Evolutionary conservation across 2,113 vertebrate genomes (phyloP), one percentile per base, ranked within the genome.

Genomic region (Hippocampus guttulatus): DNA sequence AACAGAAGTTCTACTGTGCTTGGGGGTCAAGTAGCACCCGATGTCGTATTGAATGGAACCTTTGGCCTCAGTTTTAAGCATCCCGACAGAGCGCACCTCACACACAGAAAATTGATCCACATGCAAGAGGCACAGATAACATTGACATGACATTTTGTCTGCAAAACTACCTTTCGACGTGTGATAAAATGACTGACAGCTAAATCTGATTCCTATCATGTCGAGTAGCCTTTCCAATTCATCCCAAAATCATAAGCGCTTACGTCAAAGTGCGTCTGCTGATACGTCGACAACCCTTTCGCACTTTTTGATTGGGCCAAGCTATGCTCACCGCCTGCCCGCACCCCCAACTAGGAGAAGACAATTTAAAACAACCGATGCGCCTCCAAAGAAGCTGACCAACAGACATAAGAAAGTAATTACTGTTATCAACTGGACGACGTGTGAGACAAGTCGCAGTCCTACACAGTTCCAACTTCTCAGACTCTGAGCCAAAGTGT

Each of bases 321-420:
- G 77, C 33, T n/a, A n/a, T n/a, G n/a, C n/a, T n/a, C n/a, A n/a
- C n/a, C n/a, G n/a, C n/a, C n/a, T n/a, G n/a, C n/a, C n/a, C n/a
- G n/a, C 67, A 15, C 27, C 23, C 71, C 21, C 21, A 14, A 38
- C 41, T 6, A 67, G 75, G 57, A 51, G 27, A 72, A 67, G 81
- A 67, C 62, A 27, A 68, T 73, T 82, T 75, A 75, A 75, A 81
- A 47, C 57, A 74, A 75, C 58, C 40, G 41, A 68, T 27, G 45
- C 45, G 54, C 54, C 61, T 49, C 30, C 52, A 5, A 60, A 72
- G 72, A 73, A 67, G 70, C 70, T 49, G 40, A 57, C 69, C 82
- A 75, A 71, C 75, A 81, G 82, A 88, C 79, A 82, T 84, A 82
- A 84, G 66, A 68, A 85, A 80, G 76, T 82, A 78, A 84, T 85